Percentiles rank a stretch among this genome's conserved stretches.
Conservation (phyloP, 2,113 vertebrate genomes). For the Protobothrops flavoviridis region DNA sequence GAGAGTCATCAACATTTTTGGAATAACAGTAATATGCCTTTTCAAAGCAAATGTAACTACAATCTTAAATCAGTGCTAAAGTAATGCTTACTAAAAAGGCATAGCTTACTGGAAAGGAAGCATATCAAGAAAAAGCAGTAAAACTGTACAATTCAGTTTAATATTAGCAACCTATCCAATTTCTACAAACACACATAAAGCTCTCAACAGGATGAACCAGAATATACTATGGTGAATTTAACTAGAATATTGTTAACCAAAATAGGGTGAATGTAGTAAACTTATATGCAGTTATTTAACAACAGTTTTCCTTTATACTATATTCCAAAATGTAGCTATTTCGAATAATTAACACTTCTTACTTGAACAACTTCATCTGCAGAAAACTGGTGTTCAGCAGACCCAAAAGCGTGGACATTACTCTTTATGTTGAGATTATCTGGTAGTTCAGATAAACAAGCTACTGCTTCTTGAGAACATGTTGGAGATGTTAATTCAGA, state of each 20-base stretch:
- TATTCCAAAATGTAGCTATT: background rate
- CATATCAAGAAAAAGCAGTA: background rate
- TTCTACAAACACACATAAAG: background rate
- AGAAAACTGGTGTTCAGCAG: background rate
- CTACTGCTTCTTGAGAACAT: conserved; percentile 35
- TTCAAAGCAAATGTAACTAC: background rate
- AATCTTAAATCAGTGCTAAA: background rate
- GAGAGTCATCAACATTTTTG: background rate
- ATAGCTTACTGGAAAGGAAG: background rate
- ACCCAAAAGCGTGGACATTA: conserved; percentile 8
- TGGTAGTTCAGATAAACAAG: background rate
- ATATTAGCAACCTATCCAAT: background rate
- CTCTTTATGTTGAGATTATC: conserved; percentile 12
- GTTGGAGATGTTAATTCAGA: conserved; percentile 24
- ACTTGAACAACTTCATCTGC: conserved; percentile 57
- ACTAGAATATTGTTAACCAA: background rate
- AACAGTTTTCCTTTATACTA: background rate
- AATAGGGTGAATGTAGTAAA: background rate
- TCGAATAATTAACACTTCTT: conserved; percentile 33
- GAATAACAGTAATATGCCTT: background rate
- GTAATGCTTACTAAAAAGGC: background rate
- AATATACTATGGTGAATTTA: background rate
- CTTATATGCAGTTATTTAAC: background rate
- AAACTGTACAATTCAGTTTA: background rate
- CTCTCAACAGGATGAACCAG: background rate